phyloP scores from a whole-genome alignment of 2,113 vertebrate species.

The Chamaea fasciata region DNA sequence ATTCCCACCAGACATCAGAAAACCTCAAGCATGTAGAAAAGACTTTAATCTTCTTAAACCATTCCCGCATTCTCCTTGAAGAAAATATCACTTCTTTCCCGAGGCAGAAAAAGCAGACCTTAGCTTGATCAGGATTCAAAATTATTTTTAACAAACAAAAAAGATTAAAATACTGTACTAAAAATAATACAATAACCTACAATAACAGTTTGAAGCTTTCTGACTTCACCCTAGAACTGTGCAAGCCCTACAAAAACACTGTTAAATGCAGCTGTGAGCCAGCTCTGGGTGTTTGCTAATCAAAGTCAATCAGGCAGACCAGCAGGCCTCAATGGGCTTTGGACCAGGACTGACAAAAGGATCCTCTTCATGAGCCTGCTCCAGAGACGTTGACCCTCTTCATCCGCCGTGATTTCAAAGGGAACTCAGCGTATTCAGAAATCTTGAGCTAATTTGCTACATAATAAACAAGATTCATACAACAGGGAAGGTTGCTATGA shows the following conservation, averaged over 20 bases:
- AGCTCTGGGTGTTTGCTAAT: not conserved
- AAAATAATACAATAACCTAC: not conserved
- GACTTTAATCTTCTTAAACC: conserved; percentile 51
- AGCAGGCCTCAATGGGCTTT: not conserved
- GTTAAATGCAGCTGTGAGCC: not conserved
- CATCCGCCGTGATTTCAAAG: conserved; percentile 6
- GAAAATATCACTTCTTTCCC: not conserved
- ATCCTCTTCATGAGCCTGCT: conserved; percentile 11
- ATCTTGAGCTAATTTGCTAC: conserved; percentile 48
- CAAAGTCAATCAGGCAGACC: not conserved
- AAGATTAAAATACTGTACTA: not conserved
- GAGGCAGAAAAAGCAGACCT: not conserved
- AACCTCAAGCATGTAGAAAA: conserved; percentile 44
- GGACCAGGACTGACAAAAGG: conserved; percentile 9
- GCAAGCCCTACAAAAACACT: not conserved
- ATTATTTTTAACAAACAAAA: not conserved
- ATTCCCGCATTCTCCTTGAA: not conserved
- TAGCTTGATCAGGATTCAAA: not conserved
- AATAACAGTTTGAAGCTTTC: not conserved
- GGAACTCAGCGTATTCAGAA: not conserved
- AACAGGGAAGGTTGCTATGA: conserved; percentile 16
- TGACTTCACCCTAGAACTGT: not conserved
- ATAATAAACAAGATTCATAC: conserved; percentile 33
- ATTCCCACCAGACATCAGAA: conserved; percentile 50
- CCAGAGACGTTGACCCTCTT: conserved; percentile 5